Conservation (phyloP, 1,140 invertebrate genomes). For the Oryctes rhinoceros region DNA sequence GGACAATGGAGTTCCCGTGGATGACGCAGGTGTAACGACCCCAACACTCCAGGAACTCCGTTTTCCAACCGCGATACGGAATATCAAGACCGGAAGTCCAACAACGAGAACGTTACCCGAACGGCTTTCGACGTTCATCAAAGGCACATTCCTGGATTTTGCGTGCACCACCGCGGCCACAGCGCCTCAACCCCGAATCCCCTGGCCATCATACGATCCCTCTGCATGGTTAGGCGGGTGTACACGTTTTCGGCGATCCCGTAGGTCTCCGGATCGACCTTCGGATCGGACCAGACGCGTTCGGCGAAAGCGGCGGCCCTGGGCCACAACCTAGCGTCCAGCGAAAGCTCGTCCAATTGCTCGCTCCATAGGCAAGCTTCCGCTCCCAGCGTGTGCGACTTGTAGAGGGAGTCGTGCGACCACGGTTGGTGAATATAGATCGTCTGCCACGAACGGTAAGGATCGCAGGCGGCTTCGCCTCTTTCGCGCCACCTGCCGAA, state of each 20-base stretch:
- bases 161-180: slow-evolving; percentile 78
- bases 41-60: too few species aligned
- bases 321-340: slow-evolving; percentile 76
- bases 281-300: slow-evolving; percentile 65
- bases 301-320: slow-evolving; percentile 72
- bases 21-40: too few species aligned
- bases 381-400: slow-evolving; percentile 68
- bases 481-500: slow-evolving; percentile 80
- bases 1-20: too few species aligned
- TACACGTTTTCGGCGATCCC: slow-evolving; percentile 67
- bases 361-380: slow-evolving; percentile 79
- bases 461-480: slow-evolving; percentile 77
- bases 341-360: slow-evolving; percentile 68
- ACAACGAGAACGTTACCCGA: too few species aligned
- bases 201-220: slow-evolving; percentile 68
- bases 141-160: slow-evolving; percentile 78
- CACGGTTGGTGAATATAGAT: slow-evolving; percentile 84
- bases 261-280: slow-evolving; percentile 49
- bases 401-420: slow-evolving; percentile 58
- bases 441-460: slow-evolving; percentile 83
- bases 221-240: slow-evolving; percentile 70
- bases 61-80: too few species aligned
- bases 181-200: slow-evolving; percentile 74
- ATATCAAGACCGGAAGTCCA: too few species aligned
- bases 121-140: slow-evolving; percentile 46